Evolutionary conservation across 2,113 vertebrate species (phyloP), one percentile per base, ranked within the genome.

Genomic region (Oncorhynchus clarkii): DNA sequence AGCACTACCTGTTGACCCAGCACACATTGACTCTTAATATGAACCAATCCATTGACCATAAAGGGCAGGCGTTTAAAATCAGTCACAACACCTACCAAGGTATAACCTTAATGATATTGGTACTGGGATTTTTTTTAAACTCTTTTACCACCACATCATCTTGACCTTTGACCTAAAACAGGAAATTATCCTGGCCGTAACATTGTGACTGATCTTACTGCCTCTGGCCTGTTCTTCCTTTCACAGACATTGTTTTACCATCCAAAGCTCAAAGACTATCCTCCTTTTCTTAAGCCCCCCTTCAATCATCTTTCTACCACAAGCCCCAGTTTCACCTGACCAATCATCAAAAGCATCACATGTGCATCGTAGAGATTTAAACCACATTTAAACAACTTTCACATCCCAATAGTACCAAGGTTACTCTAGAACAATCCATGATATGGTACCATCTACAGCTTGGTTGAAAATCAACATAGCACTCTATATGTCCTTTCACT

Each of bases 11-110:
- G 78, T 82, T 70, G 66, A 29, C 78, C 89, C 73, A 84, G 88
- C 90, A 91, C 84, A 89, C 85, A 86, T 84, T 88, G 88, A 92
- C 89, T 88, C 84, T 86, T 82, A 83, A 89, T 78, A 83, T 89
- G 87, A 84, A 86, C 74, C 16, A 54, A 18, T 70, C 80, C 88
- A 87, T 85, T 91, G 79, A 82, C 75, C 78, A 67, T 31, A 67
- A 86, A 86, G 86, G 87, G 82, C 77, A 73, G 78, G 78, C 75
- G 74, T 79, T 76, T 89, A 88, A 90, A 93, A 88, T 87, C 90
- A 92, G 90, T 85, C 51, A 57, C 75, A 49, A 62, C 76, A 77
- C 71, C 73, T 34, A 48, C 26, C 57, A 62, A 34, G 34, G 51
- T 73, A 27, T 51, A 71, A 16, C n/a, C 48, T 16, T 29, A n/a